These are phyloP conservation scores for Protula sp. DNA, from an alignment of 2,888 invertebrate species.

Conservation along the genomic window DNA sequence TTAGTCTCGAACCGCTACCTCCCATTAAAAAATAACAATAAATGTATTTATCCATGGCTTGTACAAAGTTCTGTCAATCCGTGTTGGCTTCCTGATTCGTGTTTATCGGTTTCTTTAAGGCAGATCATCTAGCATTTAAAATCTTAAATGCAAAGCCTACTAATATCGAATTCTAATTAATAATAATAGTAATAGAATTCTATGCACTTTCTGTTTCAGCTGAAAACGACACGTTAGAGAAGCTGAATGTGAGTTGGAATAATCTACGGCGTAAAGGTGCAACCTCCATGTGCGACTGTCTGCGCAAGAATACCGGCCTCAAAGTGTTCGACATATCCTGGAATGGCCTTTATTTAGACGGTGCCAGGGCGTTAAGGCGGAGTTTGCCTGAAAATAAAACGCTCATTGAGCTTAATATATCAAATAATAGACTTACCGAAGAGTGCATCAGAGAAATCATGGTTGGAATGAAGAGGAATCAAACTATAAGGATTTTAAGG, in stretches of 20 bases:
- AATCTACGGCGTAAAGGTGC: neutral
- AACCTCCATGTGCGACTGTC: neutral
- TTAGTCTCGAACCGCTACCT: too few species aligned
- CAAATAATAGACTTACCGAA: neutral
- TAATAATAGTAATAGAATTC: too few species aligned
- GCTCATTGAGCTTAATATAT: neutral
- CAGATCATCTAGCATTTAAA: too few species aligned
- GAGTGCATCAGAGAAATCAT: neutral
- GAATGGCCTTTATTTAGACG: neutral
- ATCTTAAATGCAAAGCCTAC: too few species aligned
- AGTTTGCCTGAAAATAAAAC: neutral
- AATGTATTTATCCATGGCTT: too few species aligned
- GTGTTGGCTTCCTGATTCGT: too few species aligned
- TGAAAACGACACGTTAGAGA: neutral
- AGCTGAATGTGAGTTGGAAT: neutral
- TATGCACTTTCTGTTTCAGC: too few species aligned
- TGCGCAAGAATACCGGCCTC: neutral
- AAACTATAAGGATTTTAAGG: too few species aligned
- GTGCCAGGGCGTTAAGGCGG: neutral
- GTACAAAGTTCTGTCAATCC: too few species aligned
- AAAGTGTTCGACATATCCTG: neutral
- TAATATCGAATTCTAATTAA: too few species aligned
- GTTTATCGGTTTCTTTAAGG: too few species aligned
- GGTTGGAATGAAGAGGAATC: neutral
- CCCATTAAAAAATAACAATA: too few species aligned